A percentile compares a stretch with the other conserved stretches of the same genome.
These are phyloP conservation scores for Columba livia DNA, from an alignment of 2,113 vertebrate genomes.

Conservation along the genomic window DNA sequence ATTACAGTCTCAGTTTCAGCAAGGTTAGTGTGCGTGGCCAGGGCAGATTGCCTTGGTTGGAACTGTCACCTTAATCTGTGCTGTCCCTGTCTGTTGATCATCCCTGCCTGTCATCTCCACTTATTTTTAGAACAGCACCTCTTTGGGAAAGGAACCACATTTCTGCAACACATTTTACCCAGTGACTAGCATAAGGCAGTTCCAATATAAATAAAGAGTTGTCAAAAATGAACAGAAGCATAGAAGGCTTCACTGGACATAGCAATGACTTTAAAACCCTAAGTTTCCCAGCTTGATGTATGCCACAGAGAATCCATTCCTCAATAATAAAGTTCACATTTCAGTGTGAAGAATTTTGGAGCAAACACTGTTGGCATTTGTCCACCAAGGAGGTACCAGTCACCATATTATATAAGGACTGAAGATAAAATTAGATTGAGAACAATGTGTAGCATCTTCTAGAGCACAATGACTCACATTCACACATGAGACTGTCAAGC, in stretches of 20 bases:
- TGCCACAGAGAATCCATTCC: background rate
- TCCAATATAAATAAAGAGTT: background rate
- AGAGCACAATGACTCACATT: slow-evolving; percentile 61
- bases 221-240: background rate
- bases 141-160: background rate
- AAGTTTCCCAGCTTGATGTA: background rate
- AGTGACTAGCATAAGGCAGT: background rate
- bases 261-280: background rate
- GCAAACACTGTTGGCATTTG: background rate
- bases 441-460: slow-evolving; percentile 62
- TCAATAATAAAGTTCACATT: background rate
- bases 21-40: background rate
- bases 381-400: slow-evolving; percentile 31
- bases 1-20: background rate
- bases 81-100: background rate
- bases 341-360: background rate
- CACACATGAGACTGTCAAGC: slow-evolving; percentile 36
- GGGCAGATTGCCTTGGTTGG: background rate
- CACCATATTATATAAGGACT: slow-evolving; percentile 49
- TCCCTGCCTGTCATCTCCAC: background rate
- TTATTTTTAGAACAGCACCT: background rate
- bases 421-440: slow-evolving; percentile 56
- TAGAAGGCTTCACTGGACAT: background rate
- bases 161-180: background rate
- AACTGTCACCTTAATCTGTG: background rate